Percentiles rank a stretch among this genome's conserved stretches.
Conservation (phyloP, 2,797 vertebrate genomes). For the Danio jaintianensis region DNA sequence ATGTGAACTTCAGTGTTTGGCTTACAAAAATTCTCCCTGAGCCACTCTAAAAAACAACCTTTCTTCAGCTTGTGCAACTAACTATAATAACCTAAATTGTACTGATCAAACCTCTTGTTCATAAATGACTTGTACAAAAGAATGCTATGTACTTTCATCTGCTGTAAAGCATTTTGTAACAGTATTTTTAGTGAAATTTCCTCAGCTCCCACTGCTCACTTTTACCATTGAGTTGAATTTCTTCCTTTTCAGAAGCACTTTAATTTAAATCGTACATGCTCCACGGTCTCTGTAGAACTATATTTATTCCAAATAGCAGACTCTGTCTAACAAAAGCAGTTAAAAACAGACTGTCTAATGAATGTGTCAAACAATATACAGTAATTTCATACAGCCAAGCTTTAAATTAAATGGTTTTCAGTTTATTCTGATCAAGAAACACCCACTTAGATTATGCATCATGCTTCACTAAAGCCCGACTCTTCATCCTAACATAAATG, state of each 20-base stretch:
- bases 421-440: neutral
- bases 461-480: neutral
- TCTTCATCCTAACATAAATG: constrained; percentile 12
- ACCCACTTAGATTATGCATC: neutral
- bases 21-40: neutral
- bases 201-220: neutral
- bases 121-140: neutral
- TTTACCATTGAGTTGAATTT: neutral
- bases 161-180: neutral
- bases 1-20: neutral
- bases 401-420: neutral
- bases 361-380: neutral
- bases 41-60: neutral
- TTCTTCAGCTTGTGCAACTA: neutral
- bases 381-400: neutral
- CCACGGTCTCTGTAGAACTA: neutral
- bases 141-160: neutral
- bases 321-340: neutral
- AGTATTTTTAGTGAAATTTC: neutral
- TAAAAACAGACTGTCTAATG: neutral
- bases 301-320: neutral
- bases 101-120: neutral
- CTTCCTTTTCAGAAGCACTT: constrained; percentile 6
- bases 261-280: neutral
- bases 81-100: neutral